Base-by-base conservation (phyloP, 1,140 invertebrate genomes). In the Cotesia chilonis region DNA sequence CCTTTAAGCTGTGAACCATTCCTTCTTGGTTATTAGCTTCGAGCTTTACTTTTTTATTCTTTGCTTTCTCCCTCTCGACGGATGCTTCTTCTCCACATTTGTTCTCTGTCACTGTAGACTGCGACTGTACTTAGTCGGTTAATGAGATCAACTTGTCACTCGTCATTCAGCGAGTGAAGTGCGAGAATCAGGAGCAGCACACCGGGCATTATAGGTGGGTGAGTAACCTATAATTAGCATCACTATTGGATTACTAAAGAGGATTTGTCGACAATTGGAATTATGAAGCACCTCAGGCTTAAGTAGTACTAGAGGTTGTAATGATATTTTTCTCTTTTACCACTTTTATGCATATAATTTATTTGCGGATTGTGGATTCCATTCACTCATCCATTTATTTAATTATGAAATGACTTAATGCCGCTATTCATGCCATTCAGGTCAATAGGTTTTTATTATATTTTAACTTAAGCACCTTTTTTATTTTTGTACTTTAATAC, bases 231-330 rank as follows among this genome's bases (percentile, higher is more conserved):
- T 47, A 47, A 41, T 47, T 35, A 51, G 9, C 14, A 57, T 20
- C 3, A n/a, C 20, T 20, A 17, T 57, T 14, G n/a, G 47, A 28
- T 38, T 67, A 57, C 28, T 28, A 28, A 61, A 35, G 57, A 28
- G 35, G 52, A 54, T 14, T 59, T 28, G 54, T 59, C 67, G 67
- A 36, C 67, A 69, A 51, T 61, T 36, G 37, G 76, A 72, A 74
- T 81, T 77, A 76, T 73, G 76, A 83, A 81, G 75, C 77, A 72
- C 79, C 74, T 69, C 74, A 77, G 80, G 73, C 76, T 55, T 68
- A 36, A 3, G 20, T 68, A 35, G 51, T 57, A 14, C 54, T 47
- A 10, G 6, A 47, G 41, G 41, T 47, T 47, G 41, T 57, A 57
- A 14, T 57, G 54, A 57, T 57, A 57, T 57, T 57, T 57, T 20